phyloP scores from a whole-genome alignment of 2,113 vertebrate species.

The Brevimyrus niger region DNA sequence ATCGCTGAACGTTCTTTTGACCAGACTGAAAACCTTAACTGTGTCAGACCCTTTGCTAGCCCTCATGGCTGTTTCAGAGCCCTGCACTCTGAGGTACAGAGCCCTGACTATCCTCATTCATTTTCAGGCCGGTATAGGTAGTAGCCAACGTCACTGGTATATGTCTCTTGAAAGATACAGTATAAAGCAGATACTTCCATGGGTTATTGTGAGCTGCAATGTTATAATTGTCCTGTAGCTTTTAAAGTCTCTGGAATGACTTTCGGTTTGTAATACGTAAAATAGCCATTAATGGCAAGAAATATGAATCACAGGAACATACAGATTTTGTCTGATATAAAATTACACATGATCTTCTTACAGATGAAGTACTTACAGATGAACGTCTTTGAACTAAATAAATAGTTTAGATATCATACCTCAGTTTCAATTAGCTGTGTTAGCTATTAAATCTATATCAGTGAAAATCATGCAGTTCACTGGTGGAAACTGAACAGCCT shows the following conservation, averaged over 20 bases:
- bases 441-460: background rate
- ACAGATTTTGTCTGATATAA: background rate
- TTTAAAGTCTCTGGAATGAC: background rate
- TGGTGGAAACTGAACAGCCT: background rate
- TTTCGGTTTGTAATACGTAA: background rate
- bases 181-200: background rate
- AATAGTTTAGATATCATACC: background rate
- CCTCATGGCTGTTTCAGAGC: slow-evolving; percentile 35
- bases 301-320: background rate
- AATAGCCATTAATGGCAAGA: background rate
- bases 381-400: background rate
- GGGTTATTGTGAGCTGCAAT: background rate
- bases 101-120: background rate
- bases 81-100: slow-evolving; percentile 47
- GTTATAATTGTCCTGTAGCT: background rate
- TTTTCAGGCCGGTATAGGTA: background rate
- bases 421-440: background rate
- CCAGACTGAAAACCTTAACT: slow-evolving; percentile 45
- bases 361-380: too few relatives aligned
- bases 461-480: background rate
- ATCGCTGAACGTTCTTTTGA: slow-evolving; percentile 39
- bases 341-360: background rate
- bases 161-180: background rate
- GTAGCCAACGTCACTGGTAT: background rate
- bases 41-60: slow-evolving; percentile 52